Conservation (phyloP, 2,888 invertebrate genomes). For the Muschampia plurimacula region DNA sequence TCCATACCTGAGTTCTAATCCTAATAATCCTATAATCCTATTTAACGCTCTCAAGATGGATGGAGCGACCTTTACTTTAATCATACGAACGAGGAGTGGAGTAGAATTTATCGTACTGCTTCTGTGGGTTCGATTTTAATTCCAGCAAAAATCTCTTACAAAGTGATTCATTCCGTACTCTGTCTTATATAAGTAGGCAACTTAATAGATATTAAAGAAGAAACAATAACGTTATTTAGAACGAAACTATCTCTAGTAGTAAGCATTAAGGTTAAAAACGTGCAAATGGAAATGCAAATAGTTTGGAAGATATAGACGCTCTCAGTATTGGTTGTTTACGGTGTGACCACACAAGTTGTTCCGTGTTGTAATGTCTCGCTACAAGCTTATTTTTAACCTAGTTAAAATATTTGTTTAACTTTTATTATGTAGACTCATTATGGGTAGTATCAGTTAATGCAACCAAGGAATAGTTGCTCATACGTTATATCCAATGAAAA, state of each 20-base stretch:
- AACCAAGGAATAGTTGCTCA: no score
- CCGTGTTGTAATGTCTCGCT: background rate
- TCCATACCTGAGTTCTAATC: no score
- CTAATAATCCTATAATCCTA: no score
- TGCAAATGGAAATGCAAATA: slow-evolving; percentile 31
- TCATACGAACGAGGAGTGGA: no score
- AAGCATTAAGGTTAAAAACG: slow-evolving; percentile 16
- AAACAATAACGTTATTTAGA: slow-evolving; percentile 15
- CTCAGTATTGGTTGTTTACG: slow-evolving; percentile 14
- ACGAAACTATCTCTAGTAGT: background rate
- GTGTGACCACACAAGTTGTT: background rate
- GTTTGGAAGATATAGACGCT: slow-evolving; percentile 5
- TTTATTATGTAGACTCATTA: background rate
- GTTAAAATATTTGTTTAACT: background rate
- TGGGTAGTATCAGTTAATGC: background rate
- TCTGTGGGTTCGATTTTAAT: background rate
- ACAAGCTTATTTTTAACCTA: background rate
- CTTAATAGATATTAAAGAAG: background rate
- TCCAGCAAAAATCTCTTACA: background rate
- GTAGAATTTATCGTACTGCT: no score
- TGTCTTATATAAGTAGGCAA: no score
- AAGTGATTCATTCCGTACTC: no score
- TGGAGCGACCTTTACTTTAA: no score
- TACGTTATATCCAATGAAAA: no score
- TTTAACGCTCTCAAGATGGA: no score